A percentile compares a stretch with the other conserved stretches of the same genome.
phyloP scores from a whole-genome alignment of 2,797 vertebrate genomes.

The Merluccius polli region DNA sequence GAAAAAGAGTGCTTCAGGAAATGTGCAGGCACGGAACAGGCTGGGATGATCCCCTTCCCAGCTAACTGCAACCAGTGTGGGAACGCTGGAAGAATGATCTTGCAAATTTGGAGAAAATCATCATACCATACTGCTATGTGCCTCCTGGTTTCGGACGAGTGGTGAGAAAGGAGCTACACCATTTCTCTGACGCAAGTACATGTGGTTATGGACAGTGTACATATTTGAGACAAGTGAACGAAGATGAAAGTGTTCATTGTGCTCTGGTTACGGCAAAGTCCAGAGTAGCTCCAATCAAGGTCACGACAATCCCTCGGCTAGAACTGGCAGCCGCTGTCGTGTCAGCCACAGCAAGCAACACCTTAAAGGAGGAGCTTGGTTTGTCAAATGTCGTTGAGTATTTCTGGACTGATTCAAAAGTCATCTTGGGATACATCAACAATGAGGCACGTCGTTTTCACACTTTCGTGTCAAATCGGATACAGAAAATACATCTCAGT shows the following conservation, averaged over 20 bases:
- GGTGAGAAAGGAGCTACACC: too few relatives aligned
- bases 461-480: neutral
- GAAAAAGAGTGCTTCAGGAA: slow-evolving; percentile 18
- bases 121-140: too few relatives aligned
- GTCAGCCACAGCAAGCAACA: neutral
- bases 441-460: neutral
- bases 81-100: too few relatives aligned
- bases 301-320: neutral
- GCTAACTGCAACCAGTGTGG: too few relatives aligned
- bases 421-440: neutral
- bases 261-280: neutral
- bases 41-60: too few relatives aligned
- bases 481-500: slow-evolving; percentile 6
- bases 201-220: too few relatives aligned
- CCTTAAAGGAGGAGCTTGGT: neutral
- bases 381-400: neutral
- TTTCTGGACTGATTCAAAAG: neutral
- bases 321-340: neutral
- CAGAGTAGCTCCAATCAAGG: neutral
- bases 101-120: too few relatives aligned
- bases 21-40: too few relatives aligned
- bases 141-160: too few relatives aligned
- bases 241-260: neutral
- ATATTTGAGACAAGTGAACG: too few relatives aligned
- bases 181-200: too few relatives aligned